These are phyloP conservation scores for Perizoma flavofasciatum DNA, from an alignment of 2,888 invertebrate species.

Conservation along the genomic window DNA sequence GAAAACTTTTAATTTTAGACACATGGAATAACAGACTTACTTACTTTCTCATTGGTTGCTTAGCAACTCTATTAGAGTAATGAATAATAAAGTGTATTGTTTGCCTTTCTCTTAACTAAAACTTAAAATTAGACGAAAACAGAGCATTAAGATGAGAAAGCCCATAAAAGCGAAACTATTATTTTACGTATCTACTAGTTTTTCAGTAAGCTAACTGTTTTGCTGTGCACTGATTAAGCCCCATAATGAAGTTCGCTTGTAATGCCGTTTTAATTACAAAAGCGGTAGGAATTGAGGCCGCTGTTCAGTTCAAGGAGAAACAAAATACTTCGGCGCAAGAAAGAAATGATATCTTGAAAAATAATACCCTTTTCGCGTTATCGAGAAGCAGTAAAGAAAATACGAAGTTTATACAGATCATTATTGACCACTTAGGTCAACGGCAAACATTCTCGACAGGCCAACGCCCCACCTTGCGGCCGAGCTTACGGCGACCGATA, in stretches of 20 bases:
- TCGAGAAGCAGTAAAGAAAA: conserved; percentile 63
- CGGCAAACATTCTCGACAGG: conserved; percentile 80
- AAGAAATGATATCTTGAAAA: conserved; percentile 46
- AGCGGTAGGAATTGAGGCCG: conserved; percentile 47
- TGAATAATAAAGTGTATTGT: background rate
- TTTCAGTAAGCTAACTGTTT: conserved; percentile 68
- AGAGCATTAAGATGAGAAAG: conserved; percentile 24
- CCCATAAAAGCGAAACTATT: conserved; percentile 59
- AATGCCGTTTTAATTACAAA: conserved; percentile 73
- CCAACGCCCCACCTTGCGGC: conserved; percentile 74
- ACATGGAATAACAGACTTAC: background rate
- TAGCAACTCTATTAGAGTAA: too few relatives aligned
- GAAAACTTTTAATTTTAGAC: background rate
- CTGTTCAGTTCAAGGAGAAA: conserved; percentile 45
- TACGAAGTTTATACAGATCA: conserved; percentile 72
- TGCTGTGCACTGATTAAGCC: conserved; percentile 74
- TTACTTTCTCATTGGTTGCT: background rate
- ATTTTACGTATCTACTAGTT: conserved; percentile 50
- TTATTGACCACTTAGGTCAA: conserved; percentile 81
- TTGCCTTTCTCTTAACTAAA: conserved; percentile 1
- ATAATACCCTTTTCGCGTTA: conserved; percentile 55
- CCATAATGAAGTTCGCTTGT: conserved; percentile 69
- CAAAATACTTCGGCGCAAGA: conserved; percentile 42
- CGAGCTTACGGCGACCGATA: conserved; percentile 48
- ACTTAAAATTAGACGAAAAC: background rate